phyloP scores from a whole-genome alignment of 1,140 invertebrate species.

The Ostrea denselamellosa region DNA sequence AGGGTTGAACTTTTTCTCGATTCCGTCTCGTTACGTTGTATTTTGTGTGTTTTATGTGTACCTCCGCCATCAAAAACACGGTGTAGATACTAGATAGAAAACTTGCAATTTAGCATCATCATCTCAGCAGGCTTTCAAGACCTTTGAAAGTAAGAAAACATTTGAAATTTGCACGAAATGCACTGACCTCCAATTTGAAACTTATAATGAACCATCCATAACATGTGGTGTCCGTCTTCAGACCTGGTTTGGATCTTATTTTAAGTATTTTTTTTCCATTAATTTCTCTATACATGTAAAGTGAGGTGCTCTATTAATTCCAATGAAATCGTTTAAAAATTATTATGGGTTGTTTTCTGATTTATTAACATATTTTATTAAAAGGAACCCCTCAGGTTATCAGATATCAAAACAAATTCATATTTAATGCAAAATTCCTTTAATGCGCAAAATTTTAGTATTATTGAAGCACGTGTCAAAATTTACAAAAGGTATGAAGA shows the following conservation, averaged over 20 bases:
- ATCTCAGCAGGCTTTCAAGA: not conserved
- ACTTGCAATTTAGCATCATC: not conserved
- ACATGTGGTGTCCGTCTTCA: not conserved
- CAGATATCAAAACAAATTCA: not conserved
- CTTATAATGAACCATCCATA: not conserved
- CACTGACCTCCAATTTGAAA: not conserved
- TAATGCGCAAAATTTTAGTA: not conserved
- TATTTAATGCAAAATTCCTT: conserved; percentile 6
- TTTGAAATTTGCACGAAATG: not conserved
- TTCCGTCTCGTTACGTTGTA: not conserved
- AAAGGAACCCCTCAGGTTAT: not conserved
- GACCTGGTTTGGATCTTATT: conserved; percentile 12
- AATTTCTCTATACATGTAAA: not conserved
- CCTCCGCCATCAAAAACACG: not conserved
- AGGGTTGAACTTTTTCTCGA: not conserved
- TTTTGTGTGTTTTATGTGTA: not conserved
- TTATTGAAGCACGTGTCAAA: not conserved
- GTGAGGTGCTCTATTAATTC: not conserved
- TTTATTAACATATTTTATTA: not conserved
- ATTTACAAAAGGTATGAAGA: not conserved
- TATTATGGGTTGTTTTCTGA: not conserved
- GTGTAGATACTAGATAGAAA: not conserved
- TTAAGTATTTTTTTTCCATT: conserved; percentile 12
- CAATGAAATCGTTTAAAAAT: not conserved
- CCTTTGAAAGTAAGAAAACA: not conserved